Evolutionary conservation across 2,797 vertebrate species (phyloP).

Genomic region (Acanthopagrus latus): DNA sequence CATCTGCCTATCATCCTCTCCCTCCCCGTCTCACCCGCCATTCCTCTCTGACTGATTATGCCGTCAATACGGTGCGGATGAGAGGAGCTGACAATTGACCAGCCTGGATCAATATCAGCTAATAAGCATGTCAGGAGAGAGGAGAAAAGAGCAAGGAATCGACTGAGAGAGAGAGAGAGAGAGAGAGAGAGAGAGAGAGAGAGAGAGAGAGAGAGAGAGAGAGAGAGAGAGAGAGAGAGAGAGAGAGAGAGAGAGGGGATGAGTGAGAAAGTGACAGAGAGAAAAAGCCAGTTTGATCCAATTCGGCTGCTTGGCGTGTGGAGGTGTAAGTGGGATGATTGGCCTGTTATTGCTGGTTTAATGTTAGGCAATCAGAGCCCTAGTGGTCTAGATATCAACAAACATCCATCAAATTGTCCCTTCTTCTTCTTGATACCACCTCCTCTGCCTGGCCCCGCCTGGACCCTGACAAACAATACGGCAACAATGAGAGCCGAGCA

Average conservation of each 20-base stretch:
- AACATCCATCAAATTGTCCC: constrained; percentile 99
- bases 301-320: constrained; percentile 95
- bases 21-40: constrained; percentile 81
- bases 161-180: constrained; percentile 69
- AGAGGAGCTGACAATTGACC: constrained; percentile 99
- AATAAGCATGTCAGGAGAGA: constrained; percentile 98
- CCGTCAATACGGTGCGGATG: constrained; percentile 98
- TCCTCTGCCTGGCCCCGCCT: constrained; percentile 72
- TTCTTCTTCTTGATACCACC: constrained; percentile 82
- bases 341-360: constrained; percentile 99
- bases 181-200: constrained; percentile 63
- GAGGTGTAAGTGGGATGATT: constrained; percentile 99
- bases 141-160: constrained; percentile 84
- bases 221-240: constrained; percentile 64
- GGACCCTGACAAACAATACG: constrained; percentile 77
- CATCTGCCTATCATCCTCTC: constrained; percentile 92
- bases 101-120: constrained; percentile 97
- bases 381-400: constrained; percentile 99
- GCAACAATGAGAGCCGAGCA: constrained; percentile 71
- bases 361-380: constrained; percentile 99
- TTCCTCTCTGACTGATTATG: constrained; percentile 92
- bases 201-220: constrained; percentile 63
- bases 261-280: constrained; percentile 79
- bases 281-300: constrained; percentile 92
- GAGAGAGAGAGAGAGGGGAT: constrained; percentile 64